Evolutionary conservation across 2,888 invertebrate species (phyloP), one percentile per base, ranked within the genome.

Genomic region (Caenorhabditis sp.): DNA sequence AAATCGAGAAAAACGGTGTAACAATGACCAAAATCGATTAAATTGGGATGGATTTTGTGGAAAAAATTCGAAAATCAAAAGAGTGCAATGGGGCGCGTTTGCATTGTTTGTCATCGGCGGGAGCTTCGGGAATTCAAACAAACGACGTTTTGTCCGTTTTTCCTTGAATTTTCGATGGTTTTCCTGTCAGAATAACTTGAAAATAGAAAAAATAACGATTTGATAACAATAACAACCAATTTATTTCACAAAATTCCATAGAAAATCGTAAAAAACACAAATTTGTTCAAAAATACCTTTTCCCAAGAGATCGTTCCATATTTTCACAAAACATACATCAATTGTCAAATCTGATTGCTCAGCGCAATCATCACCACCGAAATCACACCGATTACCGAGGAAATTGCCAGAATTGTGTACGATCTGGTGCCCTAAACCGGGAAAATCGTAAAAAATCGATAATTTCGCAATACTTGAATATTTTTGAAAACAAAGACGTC

Each of bases 361-460:
- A 89, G 72, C 8, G 87, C 89, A 51, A 90, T 90, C 55, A 90
- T 74, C 26, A 90, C 82, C 9, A 90, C 90, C 9, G 88, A 88
- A 51, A 83, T 72, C 32, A 89, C 78, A 6, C 90, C 90, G 37
- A 90, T 78, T 1, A 61, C 13, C 9, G 89, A 84, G 9, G 85
- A 87, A 20, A 85, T 50, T 0, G 77, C 65, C 13, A 90, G 68
- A 50, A 82, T 72, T 22, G 82, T 24, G n/a, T 83, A 71, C 35
- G 89, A 88, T 55, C 69, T 70, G 13, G 62, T 82, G 15, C 89
- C 89, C 74, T 76, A 56, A 37, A 67, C 69, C n/a, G n/a, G 4
- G 1, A 58, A 40, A 26, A 8, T 15, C 58, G 13, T 1, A n/a
- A 28, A 20, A 15, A 32, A 32, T 26, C 13, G 0, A 4, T 8